Evolutionary conservation across 2,797 vertebrate genomes (phyloP), one percentile per base, ranked within the genome.

Genomic region (Brotogeris chrysoptera): DNA sequence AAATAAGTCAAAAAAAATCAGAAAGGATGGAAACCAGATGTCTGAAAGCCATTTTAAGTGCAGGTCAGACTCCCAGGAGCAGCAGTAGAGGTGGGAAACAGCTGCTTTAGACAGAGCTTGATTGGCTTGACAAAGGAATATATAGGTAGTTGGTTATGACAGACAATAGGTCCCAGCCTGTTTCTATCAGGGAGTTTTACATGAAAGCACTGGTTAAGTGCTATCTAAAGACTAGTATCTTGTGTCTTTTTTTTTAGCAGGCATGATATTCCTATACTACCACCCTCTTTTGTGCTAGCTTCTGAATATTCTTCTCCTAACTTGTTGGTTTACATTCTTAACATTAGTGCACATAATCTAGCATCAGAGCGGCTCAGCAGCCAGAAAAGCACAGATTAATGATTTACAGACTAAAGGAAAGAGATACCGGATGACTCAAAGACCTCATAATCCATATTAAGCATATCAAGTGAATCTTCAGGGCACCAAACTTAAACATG

Each of bases 381-480:
- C 32, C 63, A 78, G 53, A 47, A 82, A 90, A 79, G 79, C 27
- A 60, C 65, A 30, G 86, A 95, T 88, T 90, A 96, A 87, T 78
- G 74, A 84, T 47, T 77, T 68, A 91, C 61, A 86, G 80, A 73
- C 80, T 88, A 79, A 83, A 91, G 68, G 52, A 63, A 90, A 92
- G 80, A 95, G 63, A 89, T 53, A 80, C 0, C 1, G 65, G 49
- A 73, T 78, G 68, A 90, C 55, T 88, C 55, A 59, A 87, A 96
- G 84, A 91, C 59, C 69, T 91, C 69, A 61, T 90, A 88, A 93
- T 76, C 81, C 55, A 74, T 23, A 90, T 47, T 77, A 95, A 79
- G 71, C 2, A 0, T 25, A 92, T 74, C 77, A 92, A 86, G 81
- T 47, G 65, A 79, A 90, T 69, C 72, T 95, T 80, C 53, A 69